Base-by-base conservation (phyloP, 1,140 invertebrate species). In the Papilio xuthus region DNA sequence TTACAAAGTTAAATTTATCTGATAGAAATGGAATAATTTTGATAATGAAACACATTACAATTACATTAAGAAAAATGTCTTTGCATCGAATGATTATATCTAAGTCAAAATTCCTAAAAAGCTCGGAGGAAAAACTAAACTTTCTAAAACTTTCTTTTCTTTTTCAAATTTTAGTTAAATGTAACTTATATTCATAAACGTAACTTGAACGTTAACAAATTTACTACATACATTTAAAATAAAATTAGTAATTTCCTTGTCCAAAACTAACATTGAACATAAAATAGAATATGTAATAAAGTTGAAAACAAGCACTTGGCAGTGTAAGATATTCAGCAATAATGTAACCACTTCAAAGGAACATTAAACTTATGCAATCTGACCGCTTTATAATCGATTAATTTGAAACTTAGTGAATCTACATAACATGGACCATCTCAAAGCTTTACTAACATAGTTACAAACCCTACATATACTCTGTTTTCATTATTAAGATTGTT, bases 321-420 rank as follows among this genome's bases (percentile, higher is more conserved):
- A 28, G 23, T 3, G 23, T 63, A 18, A 67, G 9, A 60, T 67
- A 67, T 67, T 67, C 60, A 67, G 26, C 26, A 67, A 67, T 67
- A 67, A 67, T 28, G 23, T 67, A 67, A 67, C 60, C 74, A 76
- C 78, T 85, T 84, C 78, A 84, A 89, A 78, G 83, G 72, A 82
- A 84, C 78, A 83, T 86, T 85, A 80, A 91, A 90, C 84, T 89
- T 88, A 80, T 80, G 81, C 85, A 81, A 86, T 86, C 85, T 87
- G 82, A 85, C 86, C 86, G 79, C 85, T 88, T 60, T 72, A 81
- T 84, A 88, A 87, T 88, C 86, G 90, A 91, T 91, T 90, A 89
- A 90, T 90, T 85, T 82, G 73, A 90, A 89, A 90, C 86, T 90
- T 88, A 75, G 82, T 12, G 79, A 80, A 80, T 82, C 87, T 85